Evolutionary conservation across 2,888 invertebrate genomes (phyloP), one percentile per base, ranked within the genome.

Genomic region (Cylindroiulus punctatus): DNA sequence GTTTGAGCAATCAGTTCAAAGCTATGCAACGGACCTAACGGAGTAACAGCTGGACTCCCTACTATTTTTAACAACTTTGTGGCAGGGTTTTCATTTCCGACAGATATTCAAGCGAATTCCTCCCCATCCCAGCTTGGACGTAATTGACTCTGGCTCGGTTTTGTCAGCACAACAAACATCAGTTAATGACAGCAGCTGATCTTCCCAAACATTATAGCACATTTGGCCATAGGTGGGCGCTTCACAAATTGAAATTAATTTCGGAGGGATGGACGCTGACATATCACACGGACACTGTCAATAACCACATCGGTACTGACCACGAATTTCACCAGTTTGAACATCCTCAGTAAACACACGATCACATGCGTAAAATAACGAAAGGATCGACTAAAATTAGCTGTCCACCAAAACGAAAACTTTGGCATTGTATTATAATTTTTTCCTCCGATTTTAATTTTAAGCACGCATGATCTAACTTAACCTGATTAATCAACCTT

Each of bases 181-280:
- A 30, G 76, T 30, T 76, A 76, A 76, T 76, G 76, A 76, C 76
- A 30, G 17, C 76, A 76, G 76, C 76, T 76, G 76, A 76, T 76
- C 76, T 76, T 32, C 30, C 10, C 14, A 76, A 76, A 76, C 32
- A 76, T 76, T 14, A 17, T 17, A 30, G 0, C 17, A 32, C 26
- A 76, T 10, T 12, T 65, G 76, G 32, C 30, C 2, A 30, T 76
- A 32, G 26, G 17, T 26, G 26, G 76, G 12, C 26, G 30, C 32
- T 76, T 76, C 30, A 17, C 2, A 32, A 76, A 76, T 14, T 26
- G 30, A 26, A 76, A 76, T 76, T 76, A 76, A 76, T 76, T 26
- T 30, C 17, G 30, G 30, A 26, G 14, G 76, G 76, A 2, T 76
- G 76, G 76, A 30, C 30, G 14, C 76, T 30, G 30, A 17, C 76